Conservation (phyloP, 2,888 invertebrate genomes). For the Microctonus aethiopoides region DNA sequence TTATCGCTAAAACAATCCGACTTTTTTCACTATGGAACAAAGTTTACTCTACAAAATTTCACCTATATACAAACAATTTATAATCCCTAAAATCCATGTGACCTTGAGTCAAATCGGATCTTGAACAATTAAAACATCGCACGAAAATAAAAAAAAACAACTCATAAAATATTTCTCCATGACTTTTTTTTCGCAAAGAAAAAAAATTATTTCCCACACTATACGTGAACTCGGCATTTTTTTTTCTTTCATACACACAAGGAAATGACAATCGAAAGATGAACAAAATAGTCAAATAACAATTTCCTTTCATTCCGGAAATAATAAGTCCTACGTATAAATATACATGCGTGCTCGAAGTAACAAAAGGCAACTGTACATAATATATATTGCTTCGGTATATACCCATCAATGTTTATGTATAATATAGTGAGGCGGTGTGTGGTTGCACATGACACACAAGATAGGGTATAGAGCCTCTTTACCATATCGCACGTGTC, state of each 20-base stretch:
- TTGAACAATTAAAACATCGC: too few relatives aligned
- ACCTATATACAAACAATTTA: too few relatives aligned
- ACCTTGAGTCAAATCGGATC: too few relatives aligned
- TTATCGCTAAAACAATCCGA: too few relatives aligned
- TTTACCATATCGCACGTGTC: constrained; percentile 36
- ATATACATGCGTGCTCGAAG: background rate
- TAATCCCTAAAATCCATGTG: too few relatives aligned
- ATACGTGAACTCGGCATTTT: too few relatives aligned
- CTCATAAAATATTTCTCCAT: too few relatives aligned
- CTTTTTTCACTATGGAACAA: too few relatives aligned
- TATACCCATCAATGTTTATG: background rate
- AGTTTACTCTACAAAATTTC: too few relatives aligned
- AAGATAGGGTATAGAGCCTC: constrained; percentile 1
- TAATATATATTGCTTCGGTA: constrained; percentile 5
- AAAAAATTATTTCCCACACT: background rate
- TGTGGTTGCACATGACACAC: constrained; percentile 7
- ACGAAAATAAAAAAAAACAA: too few relatives aligned
- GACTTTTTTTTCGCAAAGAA: too few relatives aligned
- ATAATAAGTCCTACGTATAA: constrained; percentile 21
- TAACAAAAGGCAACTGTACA: constrained; percentile 2
- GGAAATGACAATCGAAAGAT: background rate
- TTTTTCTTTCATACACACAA: background rate
- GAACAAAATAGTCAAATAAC: constrained; percentile 4
- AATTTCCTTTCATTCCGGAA: constrained; percentile 22
- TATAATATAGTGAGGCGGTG: background rate